A percentile compares a stretch with the other conserved stretches of the same genome.
These are phyloP conservation scores for Zygogramma bicolorata DNA, from an alignment of 2,888 invertebrate genomes.

Conservation along the genomic window DNA sequence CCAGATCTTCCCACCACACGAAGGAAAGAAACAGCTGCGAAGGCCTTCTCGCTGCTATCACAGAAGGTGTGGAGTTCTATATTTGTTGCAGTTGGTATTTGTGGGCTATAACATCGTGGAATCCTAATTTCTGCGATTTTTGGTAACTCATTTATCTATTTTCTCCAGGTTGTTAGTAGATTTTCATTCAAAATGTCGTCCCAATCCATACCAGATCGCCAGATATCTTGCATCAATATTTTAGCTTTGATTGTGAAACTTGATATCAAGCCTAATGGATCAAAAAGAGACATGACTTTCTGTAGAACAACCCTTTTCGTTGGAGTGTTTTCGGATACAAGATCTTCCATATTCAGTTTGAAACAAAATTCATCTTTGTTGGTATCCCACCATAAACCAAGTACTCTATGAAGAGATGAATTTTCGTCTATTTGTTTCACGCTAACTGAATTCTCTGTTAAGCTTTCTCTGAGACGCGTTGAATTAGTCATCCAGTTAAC, in stretches of 20 bases:
- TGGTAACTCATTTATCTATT: background rate
- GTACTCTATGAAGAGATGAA: too few relatives aligned
- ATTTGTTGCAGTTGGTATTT: background rate
- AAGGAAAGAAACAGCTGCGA: background rate
- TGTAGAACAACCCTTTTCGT: too few relatives aligned
- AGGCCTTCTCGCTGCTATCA: background rate
- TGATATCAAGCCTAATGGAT: slow-evolving; percentile 6
- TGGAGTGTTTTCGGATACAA: too few relatives aligned
- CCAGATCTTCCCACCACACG: background rate
- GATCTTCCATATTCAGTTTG: too few relatives aligned
- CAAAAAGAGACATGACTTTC: too few relatives aligned
- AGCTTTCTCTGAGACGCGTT: too few relatives aligned
- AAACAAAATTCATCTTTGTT: too few relatives aligned
- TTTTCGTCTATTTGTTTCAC: too few relatives aligned
- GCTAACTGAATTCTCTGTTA: too few relatives aligned
- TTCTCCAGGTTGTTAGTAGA: background rate
- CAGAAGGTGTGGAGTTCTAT: background rate
- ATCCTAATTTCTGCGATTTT: background rate
- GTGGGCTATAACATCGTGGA: background rate
- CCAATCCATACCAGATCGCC: background rate
- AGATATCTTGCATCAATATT: background rate
- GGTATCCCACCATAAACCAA: too few relatives aligned
- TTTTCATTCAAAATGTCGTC: background rate
- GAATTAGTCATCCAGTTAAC: too few relatives aligned
- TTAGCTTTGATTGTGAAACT: background rate